phyloP scores from a whole-genome alignment of 2,888 invertebrate genomes.

The Tricholauxania praeusta region DNA sequence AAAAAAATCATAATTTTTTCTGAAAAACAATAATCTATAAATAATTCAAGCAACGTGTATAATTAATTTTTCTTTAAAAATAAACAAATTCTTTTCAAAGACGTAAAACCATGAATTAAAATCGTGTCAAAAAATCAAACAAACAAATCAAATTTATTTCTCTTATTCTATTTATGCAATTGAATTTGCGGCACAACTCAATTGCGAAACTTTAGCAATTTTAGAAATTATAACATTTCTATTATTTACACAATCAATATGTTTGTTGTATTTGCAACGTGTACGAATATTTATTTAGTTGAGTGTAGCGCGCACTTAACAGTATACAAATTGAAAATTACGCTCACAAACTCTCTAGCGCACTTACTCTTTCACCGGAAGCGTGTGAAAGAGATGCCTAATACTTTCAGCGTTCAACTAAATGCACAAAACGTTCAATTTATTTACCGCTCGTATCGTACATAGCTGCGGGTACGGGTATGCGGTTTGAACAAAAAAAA shows the following conservation, averaged over 20 bases:
- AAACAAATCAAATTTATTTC: constrained; percentile 1
- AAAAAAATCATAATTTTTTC: neutral
- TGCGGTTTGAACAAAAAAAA: neutral
- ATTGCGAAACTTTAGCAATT: neutral
- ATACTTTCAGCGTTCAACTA: too few relatives aligned
- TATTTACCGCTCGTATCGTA: too few relatives aligned
- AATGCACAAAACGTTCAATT: too few relatives aligned
- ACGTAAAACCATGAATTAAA: neutral
- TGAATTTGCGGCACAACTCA: too few relatives aligned
- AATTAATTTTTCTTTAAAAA: too few relatives aligned
- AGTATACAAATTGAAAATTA: neutral
- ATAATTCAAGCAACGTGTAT: too few relatives aligned
- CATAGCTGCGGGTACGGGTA: constrained; percentile 18
- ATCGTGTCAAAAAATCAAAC: constrained; percentile 10
- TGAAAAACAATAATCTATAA: neutral
- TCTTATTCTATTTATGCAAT: neutral
- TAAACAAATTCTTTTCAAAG: too few relatives aligned
- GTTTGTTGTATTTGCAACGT: too few relatives aligned
- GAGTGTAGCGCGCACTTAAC: neutral
- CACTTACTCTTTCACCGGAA: constrained; percentile 25
- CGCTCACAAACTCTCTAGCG: neutral
- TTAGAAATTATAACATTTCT: neutral
- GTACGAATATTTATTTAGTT: too few relatives aligned
- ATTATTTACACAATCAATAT: too few relatives aligned
- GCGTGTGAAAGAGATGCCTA: constrained; percentile 27